Evolutionary conservation across 2,113 vertebrate species (phyloP).

Genomic region (Xiphophorus hellerii): DNA sequence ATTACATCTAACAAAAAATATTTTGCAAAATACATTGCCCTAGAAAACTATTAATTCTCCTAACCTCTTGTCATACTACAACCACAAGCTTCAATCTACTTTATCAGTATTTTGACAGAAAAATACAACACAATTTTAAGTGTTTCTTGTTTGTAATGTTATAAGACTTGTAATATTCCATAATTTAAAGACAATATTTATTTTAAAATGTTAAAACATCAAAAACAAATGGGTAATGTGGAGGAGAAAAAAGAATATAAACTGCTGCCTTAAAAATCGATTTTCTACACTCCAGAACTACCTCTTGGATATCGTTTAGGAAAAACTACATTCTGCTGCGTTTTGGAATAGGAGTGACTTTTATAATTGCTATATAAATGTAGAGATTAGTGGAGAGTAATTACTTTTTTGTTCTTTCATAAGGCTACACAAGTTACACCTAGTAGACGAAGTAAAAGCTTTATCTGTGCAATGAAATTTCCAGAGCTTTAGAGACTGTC

Average conservation of each 20-base stretch:
- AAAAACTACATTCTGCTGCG: not conserved
- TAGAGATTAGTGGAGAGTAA: not conserved
- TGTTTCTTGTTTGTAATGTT: not conserved
- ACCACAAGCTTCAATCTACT: too few relatives aligned
- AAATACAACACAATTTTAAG: not conserved
- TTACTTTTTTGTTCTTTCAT: not conserved
- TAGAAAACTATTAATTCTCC: too few relatives aligned
- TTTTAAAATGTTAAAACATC: too few relatives aligned
- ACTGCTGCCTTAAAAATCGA: too few relatives aligned
- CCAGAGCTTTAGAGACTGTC: slow-evolving; percentile 1
- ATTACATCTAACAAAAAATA: not conserved
- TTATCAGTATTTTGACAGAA: not conserved
- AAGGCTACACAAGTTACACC: too few relatives aligned
- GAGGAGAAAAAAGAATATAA: too few relatives aligned
- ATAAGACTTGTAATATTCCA: not conserved
- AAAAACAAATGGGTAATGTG: too few relatives aligned
- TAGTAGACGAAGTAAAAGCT: not conserved
- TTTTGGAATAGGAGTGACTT: too few relatives aligned
- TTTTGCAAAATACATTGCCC: too few relatives aligned
- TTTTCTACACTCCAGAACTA: too few relatives aligned
- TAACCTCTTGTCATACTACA: too few relatives aligned
- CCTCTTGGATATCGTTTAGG: not conserved
- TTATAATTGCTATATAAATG: not conserved
- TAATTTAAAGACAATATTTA: too few relatives aligned
- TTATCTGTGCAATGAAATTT: not conserved